A percentile compares a stretch with the other conserved stretches of the same genome.
These are phyloP conservation scores for Acropora yongei DNA, from an alignment of 64 coral and sea anemone genomes.

Conservation along the genomic window DNA sequence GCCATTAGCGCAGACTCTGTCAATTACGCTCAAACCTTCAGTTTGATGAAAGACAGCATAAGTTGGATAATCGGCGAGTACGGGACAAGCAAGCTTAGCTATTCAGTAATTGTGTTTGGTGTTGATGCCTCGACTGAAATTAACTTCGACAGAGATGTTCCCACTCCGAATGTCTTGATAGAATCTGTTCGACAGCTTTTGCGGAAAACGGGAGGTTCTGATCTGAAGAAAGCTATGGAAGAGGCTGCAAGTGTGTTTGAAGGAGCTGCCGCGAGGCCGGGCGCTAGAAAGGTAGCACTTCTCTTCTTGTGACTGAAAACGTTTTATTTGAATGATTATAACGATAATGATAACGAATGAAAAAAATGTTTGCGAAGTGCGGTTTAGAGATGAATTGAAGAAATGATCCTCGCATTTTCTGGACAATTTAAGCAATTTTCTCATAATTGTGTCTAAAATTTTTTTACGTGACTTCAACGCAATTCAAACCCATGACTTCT, in stretches of 20 bases:
- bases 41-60: conserved; percentile 69
- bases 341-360: too few relatives aligned
- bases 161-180: conserved; percentile 55
- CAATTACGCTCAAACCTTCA: conserved; percentile 63
- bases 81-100: conserved; percentile 70
- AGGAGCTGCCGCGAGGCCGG: conserved; percentile 15
- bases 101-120: conserved; percentile 76
- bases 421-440: too few relatives aligned
- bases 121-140: conserved; percentile 31
- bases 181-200: conserved; percentile 11
- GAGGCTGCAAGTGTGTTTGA: conserved; percentile 52
- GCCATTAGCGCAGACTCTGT: conserved; percentile 69
- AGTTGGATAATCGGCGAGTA: conserved; percentile 69
- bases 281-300: conserved; percentile 43
- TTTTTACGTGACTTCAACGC: too few relatives aligned
- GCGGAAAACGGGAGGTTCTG: conserved; percentile 25
- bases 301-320: neutral
- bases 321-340: neutral
- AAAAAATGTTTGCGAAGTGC: too few relatives aligned
- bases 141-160: conserved; percentile 45
- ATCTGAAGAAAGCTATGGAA: conserved; percentile 58
- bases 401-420: too few relatives aligned
- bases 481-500: too few relatives aligned
- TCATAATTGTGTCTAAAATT: too few relatives aligned
- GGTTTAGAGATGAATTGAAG: too few relatives aligned